These are phyloP conservation scores for Aulostomus chinensis DNA, from an alignment of 2,797 vertebrate species.

Conservation along the genomic window DNA sequence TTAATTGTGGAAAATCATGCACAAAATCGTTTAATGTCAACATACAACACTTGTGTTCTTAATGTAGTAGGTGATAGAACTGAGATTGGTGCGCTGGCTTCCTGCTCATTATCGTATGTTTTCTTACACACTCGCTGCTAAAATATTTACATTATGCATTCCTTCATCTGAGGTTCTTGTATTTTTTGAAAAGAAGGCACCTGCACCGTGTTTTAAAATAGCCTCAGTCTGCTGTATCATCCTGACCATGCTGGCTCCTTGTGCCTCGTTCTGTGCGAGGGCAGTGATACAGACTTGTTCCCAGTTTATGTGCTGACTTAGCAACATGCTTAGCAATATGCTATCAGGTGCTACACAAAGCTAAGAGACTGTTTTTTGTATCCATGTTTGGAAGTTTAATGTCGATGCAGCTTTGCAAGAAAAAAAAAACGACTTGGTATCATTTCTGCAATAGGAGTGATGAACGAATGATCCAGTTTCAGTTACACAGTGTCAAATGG, in stretches of 20 bases:
- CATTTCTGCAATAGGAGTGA: too few relatives aligned
- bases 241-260: conserved; percentile 12
- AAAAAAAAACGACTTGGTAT: too few relatives aligned
- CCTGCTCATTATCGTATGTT: too few relatives aligned
- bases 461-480: too few relatives aligned
- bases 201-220: conserved; percentile 19
- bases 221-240: conserved; percentile 31
- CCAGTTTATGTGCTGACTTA: conserved; percentile 28
- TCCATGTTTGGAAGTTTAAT: neutral
- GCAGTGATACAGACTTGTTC: conserved; percentile 24
- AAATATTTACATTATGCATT: neutral
- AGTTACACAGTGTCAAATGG: too few relatives aligned
- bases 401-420: neutral
- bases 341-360: too few relatives aligned
- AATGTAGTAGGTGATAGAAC: too few relatives aligned
- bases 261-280: conserved; percentile 23
- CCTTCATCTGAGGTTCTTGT: neutral
- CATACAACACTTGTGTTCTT: too few relatives aligned
- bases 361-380: too few relatives aligned
- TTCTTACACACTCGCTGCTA: too few relatives aligned
- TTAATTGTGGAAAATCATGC: neutral
- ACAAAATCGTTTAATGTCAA: neutral
- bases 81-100: too few relatives aligned
- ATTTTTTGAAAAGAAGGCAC: neutral
- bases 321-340: conserved; percentile 23